These are phyloP conservation scores for Liopterus haemorrhoidalis DNA, from an alignment of 2,888 invertebrate genomes.

Conservation along the genomic window DNA sequence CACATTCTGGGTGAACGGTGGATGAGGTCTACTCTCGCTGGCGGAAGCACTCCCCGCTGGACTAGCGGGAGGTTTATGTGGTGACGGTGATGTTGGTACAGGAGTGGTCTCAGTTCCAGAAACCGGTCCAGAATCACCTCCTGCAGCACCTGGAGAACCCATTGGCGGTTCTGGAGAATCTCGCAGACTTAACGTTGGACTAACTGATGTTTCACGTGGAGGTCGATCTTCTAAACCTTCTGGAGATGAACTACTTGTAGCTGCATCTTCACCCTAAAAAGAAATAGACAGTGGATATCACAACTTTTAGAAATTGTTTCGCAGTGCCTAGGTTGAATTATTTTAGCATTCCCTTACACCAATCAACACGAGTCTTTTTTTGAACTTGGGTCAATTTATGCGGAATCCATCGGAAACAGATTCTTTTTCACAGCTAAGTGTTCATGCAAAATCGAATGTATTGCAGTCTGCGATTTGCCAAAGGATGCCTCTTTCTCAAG, in stretches of 20 bases:
- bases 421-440: too few relatives aligned
- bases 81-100: constrained; percentile 37
- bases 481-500: too few relatives aligned
- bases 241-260: constrained; percentile 5
- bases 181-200: constrained; percentile 10
- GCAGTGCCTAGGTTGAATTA: too few relatives aligned
- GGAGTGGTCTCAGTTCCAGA: constrained; percentile 3
- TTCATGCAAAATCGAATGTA: too few relatives aligned
- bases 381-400: too few relatives aligned
- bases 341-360: too few relatives aligned
- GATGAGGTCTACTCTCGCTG: constrained; percentile 54
- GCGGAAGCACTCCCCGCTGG: constrained; percentile 55
- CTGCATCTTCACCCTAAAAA: too few relatives aligned
- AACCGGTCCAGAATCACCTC: constrained; percentile 1
- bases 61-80: constrained; percentile 49
- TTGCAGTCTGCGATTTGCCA: too few relatives aligned
- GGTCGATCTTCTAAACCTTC: constrained; percentile 34
- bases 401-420: too few relatives aligned
- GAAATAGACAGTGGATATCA: too few relatives aligned
- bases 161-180: constrained; percentile 35
- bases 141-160: constrained; percentile 25
- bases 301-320: too few relatives aligned
- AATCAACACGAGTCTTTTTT: too few relatives aligned
- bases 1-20: constrained; percentile 60
- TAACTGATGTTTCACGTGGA: constrained; percentile 10